These are phyloP conservation scores for Siphlonurus alternatus DNA, from an alignment of 2,888 invertebrate genomes.

Conservation along the genomic window DNA sequence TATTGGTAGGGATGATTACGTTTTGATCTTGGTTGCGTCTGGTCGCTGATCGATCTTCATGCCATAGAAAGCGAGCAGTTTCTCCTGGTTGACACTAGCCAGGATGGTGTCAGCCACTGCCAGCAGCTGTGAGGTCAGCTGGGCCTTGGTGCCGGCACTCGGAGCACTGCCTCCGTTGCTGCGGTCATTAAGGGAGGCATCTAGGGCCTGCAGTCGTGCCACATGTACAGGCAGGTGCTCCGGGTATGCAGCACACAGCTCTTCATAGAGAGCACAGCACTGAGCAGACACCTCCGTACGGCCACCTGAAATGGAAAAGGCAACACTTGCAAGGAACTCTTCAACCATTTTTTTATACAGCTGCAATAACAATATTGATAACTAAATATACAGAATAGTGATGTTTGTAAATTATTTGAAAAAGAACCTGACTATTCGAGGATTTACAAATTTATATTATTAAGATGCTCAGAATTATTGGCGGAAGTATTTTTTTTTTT, in stretches of 20 bases:
- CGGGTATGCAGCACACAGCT: conserved; percentile 50
- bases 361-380: no score
- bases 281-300: conserved; percentile 20
- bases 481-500: no score
- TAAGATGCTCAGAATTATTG: no score
- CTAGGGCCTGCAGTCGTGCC: conserved; percentile 61
- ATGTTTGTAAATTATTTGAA: no score
- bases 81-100: conserved; percentile 54
- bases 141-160: not conserved
- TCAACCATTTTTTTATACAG: no score
- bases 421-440: no score
- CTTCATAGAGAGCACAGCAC: conserved; percentile 54
- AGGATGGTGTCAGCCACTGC: conserved; percentile 48
- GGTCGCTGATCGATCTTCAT: conserved; percentile 66
- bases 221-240: conserved; percentile 61
- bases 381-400: no score
- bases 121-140: conserved; percentile 21
- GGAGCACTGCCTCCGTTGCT: not conserved
- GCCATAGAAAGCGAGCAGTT: conserved; percentile 65
- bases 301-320: no score
- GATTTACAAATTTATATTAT: no score
- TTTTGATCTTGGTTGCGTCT: conserved; percentile 71
- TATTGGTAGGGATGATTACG: no score
- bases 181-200: conserved; percentile 27
- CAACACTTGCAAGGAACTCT: no score